These are phyloP conservation scores for Dreissena polymorpha DNA, from an alignment of 1,140 invertebrate genomes.

Conservation along the genomic window DNA sequence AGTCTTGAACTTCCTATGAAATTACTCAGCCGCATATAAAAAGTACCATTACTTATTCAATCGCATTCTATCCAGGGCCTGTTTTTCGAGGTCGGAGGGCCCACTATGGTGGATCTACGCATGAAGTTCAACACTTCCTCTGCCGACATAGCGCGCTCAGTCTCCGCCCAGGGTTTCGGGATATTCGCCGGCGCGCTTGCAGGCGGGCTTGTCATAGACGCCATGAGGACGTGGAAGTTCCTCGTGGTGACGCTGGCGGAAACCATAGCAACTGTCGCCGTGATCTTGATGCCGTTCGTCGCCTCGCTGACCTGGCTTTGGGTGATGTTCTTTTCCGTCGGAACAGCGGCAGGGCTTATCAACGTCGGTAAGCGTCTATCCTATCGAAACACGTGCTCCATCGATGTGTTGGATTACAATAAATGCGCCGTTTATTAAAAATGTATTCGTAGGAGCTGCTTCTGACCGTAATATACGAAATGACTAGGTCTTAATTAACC, in stretches of 20 bases:
- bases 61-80: slow-evolving; percentile 19
- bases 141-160: slow-evolving; percentile 23
- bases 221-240: slow-evolving; percentile 24
- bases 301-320: slow-evolving; percentile 5
- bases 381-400: neutral
- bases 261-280: slow-evolving; percentile 3
- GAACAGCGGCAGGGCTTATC: slow-evolving; percentile 19
- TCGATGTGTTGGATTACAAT: neutral
- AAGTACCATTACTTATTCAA: neutral
- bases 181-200: slow-evolving; percentile 29
- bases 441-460: neutral
- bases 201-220: slow-evolving; percentile 32
- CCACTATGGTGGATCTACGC: slow-evolving; percentile 47
- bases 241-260: slow-evolving; percentile 21
- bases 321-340: slow-evolving; percentile 44
- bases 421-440: neutral
- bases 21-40: too few relatives aligned
- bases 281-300: slow-evolving; percentile 35
- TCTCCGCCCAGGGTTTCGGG: slow-evolving; percentile 33
- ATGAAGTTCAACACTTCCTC: slow-evolving; percentile 20
- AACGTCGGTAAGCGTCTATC: slow-evolving; percentile 43
- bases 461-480: neutral
- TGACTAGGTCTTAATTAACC: neutral
- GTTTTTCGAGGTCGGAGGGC: slow-evolving; percentile 37
- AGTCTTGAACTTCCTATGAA: too few relatives aligned